Conservation (phyloP, 2,888 invertebrate species). For the Rhagonycha lutea region DNA sequence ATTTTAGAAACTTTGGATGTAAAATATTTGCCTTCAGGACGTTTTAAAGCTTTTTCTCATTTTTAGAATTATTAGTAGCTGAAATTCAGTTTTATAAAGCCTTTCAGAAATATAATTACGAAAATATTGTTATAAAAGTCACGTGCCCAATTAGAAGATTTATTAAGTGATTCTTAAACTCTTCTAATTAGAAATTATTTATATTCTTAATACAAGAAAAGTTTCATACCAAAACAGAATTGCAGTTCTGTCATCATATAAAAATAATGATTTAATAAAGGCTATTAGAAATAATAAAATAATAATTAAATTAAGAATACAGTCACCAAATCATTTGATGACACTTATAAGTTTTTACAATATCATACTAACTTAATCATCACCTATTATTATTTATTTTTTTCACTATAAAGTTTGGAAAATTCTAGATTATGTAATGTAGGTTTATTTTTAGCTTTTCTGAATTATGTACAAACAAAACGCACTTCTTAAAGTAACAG, state of each 20-base stretch:
- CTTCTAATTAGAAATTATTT: no score
- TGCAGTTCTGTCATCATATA: no score
- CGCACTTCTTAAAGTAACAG: neutral
- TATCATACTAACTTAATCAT: neutral
- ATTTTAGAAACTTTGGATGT: constrained; percentile 17
- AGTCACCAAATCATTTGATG: neutral
- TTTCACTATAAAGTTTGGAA: neutral
- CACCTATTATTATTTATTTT: neutral
- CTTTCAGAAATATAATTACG: neutral
- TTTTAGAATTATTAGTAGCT: constrained; percentile 3
- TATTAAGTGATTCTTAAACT: neutral
- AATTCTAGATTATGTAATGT: neutral
- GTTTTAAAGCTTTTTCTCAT: constrained; percentile 7
- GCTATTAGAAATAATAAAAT: no score
- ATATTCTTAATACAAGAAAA: no score
- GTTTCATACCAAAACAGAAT: neutral
- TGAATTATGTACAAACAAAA: neutral
- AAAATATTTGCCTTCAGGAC: constrained; percentile 18
- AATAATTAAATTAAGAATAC: no score
- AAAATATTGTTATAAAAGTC: constrained; percentile 5
- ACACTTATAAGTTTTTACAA: neutral
- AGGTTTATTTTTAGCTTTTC: neutral
- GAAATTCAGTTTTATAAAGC: neutral
- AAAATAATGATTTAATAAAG: no score
- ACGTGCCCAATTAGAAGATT: neutral